A percentile compares a stretch with the other conserved stretches of the same genome.
Conservation (phyloP, 2,113 vertebrate genomes). For the Buteo buteo region DNA sequence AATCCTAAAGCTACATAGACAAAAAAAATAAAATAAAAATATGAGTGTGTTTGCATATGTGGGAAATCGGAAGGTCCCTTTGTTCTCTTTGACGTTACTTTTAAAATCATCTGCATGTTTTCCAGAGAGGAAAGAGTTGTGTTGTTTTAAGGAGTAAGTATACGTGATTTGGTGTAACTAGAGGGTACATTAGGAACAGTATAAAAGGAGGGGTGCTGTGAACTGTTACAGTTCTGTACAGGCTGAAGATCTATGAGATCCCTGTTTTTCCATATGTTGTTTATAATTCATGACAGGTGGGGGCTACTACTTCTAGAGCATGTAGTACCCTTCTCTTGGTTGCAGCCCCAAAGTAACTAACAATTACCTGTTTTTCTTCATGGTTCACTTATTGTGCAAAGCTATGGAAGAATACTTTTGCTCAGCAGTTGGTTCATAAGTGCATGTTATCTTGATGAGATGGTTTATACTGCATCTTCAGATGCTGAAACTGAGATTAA, state of each 20-base stretch:
- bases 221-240: background rate
- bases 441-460: background rate
- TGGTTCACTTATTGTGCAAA: background rate
- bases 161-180: background rate
- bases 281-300: background rate
- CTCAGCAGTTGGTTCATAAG: background rate
- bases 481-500: background rate
- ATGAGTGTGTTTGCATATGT: background rate
- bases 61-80: background rate
- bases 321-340: background rate
- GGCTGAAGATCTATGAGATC: background rate
- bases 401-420: background rate
- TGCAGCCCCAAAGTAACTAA: background rate
- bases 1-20: background rate
- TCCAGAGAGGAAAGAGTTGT: background rate
- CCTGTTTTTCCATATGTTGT: background rate
- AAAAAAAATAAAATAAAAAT: background rate
- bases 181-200: rapidly evolving
- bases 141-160: background rate
- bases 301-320: background rate
- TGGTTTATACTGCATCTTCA: background rate
- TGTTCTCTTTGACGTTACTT: background rate
- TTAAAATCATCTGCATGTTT: background rate
- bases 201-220: background rate
- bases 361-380: background rate